phyloP scores from a whole-genome alignment of 2,797 vertebrate genomes.

The Phrynocephalus guinanensis region DNA sequence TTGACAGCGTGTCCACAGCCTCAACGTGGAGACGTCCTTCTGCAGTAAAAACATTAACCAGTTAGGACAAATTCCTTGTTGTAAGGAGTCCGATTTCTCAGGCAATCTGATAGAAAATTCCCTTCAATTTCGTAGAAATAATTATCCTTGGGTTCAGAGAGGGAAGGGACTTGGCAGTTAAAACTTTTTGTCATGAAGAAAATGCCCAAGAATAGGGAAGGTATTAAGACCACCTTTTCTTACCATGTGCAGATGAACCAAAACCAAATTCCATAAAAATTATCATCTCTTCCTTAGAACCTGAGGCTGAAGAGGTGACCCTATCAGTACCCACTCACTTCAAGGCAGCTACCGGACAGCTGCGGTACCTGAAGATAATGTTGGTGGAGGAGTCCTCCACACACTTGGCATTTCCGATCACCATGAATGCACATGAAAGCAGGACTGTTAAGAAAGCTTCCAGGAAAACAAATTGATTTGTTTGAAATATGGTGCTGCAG shows the following conservation, averaged over 20 bases:
- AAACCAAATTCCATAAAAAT: neutral
- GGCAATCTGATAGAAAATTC: neutral
- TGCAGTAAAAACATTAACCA: neutral
- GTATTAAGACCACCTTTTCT: neutral
- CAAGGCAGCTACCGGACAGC: too few relatives aligned
- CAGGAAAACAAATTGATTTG: too few relatives aligned
- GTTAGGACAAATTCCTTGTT: conserved; percentile 13
- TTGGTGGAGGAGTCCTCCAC: too few relatives aligned
- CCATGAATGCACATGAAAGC: too few relatives aligned
- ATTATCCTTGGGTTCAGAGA: neutral
- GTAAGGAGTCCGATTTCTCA: neutral
- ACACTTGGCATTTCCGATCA: too few relatives aligned
- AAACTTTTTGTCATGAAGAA: neutral
- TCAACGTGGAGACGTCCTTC: neutral
- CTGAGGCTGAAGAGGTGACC: neutral
- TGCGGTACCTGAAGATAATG: too few relatives aligned
- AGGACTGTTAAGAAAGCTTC: too few relatives aligned
- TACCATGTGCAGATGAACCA: neutral
- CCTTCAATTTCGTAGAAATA: neutral
- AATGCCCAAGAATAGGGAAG: neutral
- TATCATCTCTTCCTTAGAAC: neutral
- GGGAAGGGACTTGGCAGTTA: too few relatives aligned
- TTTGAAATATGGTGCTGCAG: too few relatives aligned
- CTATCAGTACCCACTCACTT: too few relatives aligned
- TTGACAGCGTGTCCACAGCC: too few relatives aligned